Evolutionary conservation across 92 coral and sea anemone genomes (phyloP), one percentile per base, ranked within the genome.

Genomic region (Meandrina meandrites): DNA sequence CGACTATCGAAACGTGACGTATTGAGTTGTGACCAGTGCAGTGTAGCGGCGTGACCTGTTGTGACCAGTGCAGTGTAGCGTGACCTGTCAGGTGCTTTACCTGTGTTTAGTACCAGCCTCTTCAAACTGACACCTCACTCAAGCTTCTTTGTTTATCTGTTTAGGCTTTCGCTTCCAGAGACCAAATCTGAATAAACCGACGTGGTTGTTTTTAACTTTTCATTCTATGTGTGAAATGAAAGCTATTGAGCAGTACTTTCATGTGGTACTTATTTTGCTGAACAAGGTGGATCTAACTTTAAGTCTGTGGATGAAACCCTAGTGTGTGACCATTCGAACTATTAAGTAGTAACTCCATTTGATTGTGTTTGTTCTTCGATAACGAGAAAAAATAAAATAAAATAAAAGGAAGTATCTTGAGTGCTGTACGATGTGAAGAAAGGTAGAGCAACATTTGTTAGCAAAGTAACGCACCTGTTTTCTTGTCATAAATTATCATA

Each of bases 401-500:
- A n/a, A n/a, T n/a, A 40, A 62, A 7, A 1, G 1, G 14, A 24
- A 6, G 21, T 62, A 7, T 27, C 34, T 28, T 66, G 15, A 32
- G 70, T 5, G 70, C 22, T 64, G 32, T 64, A 18, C 24, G 24
- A 8, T 4, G 60, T 5, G 66, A 4, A 58, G 66, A 3, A 24
- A 5, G 30, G 10, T 60, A 22, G 32, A 27, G 70, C 71, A 60
- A 60, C 34, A 30, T 66, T n/a, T 28, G 35, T 66, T 27, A 10
- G 34, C 9, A 22, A 15, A 45, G 7, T 19, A 81, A 72, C 94
- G 57, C 64, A 94, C 98, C 93, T 47, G 37, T 77, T 72, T 89
- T 91, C 85, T 92, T 92, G 79, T 94, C 92, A 75, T 92, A 94
- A 75, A 92, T 89, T 68, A 94, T 91, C 98, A 94, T 94, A 58